Base-by-base conservation (phyloP, 1,140 invertebrate genomes). In the Neuroterus valhalla region DNA sequence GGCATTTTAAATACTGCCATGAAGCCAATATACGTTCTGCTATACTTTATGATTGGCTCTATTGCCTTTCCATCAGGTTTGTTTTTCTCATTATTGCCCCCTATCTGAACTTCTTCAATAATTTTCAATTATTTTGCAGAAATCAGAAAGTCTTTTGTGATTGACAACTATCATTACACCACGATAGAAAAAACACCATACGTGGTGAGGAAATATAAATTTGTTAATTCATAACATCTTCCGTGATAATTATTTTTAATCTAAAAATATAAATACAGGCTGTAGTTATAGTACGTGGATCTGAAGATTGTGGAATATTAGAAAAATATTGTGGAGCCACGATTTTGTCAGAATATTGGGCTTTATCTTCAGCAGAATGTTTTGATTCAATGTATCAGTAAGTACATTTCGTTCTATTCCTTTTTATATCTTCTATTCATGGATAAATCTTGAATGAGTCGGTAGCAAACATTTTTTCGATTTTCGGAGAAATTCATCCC, bases 281-380 rank as follows among this genome's bases (percentile, higher is more conserved):
- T 26, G 3, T 55, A 26, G 50, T 55, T 2, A 55, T 21, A 55
- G 50, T 55, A 23, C 50, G 19, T 1, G 23, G 50, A 55, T 3
- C 10, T 23, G 19, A 55, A 26, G 23, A 55, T 55, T 55, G 50
- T 55, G 23, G 19, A 21, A 55, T 55, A 5, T 2, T 11, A 1
- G 17, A 23, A 11, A 55, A 55, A 55, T 55, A 55, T 55, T 55
- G 50, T 23, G 50, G 50, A 12, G 50, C 50, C 19, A 55, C 50
- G 3, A 55, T 55, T 55, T 55, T 55, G 17, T 23, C 50, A 4
- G 19, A 55, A 1, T 2, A 19, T 23, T 55, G 50, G 50, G 3
- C 23, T 6, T 21, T 55, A 11, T 55, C 50, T 26, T 55, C 50
- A 26, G 50, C 50, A 8, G 50, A 55, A 55, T 55, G 50, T 12